Evolutionary conservation across 2,888 invertebrate genomes (phyloP), one percentile per base, ranked within the genome.

Genomic region (Mongoloraphidia duomilia): DNA sequence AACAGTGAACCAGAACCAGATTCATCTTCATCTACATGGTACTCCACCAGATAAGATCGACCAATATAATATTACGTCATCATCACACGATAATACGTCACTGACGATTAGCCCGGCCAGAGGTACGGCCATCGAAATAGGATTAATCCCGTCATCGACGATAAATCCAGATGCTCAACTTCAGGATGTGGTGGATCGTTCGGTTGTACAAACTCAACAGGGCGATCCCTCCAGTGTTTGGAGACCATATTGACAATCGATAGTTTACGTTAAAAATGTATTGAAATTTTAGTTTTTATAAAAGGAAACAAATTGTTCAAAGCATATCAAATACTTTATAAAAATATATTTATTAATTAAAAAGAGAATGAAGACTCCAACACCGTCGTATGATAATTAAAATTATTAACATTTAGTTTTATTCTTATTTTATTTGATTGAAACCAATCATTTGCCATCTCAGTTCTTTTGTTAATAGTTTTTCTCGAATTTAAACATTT

Each of bases 1-100:
- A 40, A 87, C 87, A 26, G 86, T 88, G 47, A 88, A 88, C 63
- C 87, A 88, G 66, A 88, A 87, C 65, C 86, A 88, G 71, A 87
- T 88, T 52, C 88, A 89, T 62, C 74, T 88, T 17, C 88, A 88
- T 60, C 65, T 84, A 34, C 87, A 88, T 65, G 78, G 80, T 45
- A 58, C 57, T 44, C 70, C 75, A 13, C 68, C 73, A 8, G 81
- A 82, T 47, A 81, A 80, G 63, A 58, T 78, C 55, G 82, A 82
- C 56, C 80, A 80, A 60, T 80, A 77, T 55, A 67, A 26, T 26
- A 26, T 26, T 6, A 26, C 26, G 26, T 26, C 54, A 33, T 37
- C 54, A 43, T 26, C 48, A 46, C 50, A 49, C 35, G 34, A 47
- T 26, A 44, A 51, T 37, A 50, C 51, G 38, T 51, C 59, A 41